phyloP scores from a whole-genome alignment of 1,140 invertebrate genomes.

The Drosophila equinoxialis region DNA sequence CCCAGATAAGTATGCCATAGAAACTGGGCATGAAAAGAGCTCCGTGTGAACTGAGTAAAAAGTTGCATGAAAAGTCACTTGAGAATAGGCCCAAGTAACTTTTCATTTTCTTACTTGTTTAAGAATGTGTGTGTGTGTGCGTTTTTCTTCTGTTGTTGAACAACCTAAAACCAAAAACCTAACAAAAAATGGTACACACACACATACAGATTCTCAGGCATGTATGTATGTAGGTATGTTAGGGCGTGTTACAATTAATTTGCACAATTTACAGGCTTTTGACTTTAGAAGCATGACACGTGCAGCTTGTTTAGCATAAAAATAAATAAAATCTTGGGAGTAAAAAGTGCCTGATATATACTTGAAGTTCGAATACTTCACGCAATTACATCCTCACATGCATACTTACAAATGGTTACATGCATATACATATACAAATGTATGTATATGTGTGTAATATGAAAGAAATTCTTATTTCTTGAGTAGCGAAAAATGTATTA shows the following conservation, averaged over 20 bases:
- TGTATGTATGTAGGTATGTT: not conserved
- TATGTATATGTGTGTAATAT: not conserved
- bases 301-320: conserved; percentile 17
- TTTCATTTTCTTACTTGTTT: conserved; percentile 2
- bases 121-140: too few species aligned
- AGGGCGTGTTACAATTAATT: conserved; percentile 44
- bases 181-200: not conserved
- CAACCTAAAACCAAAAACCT: not conserved
- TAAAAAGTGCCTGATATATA: not conserved
- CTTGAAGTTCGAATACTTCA: conserved; percentile 5
- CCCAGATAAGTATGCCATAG: conserved; percentile 3
- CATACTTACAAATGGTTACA: not conserved
- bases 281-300: conserved; percentile 36
- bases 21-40: conserved; percentile 14
- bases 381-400: not conserved
- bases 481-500: conserved; percentile 55
- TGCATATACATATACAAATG: not conserved
- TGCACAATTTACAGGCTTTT: conserved; percentile 54
- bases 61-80: conserved; percentile 11
- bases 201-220: not conserved
- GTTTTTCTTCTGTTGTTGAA: not conserved
- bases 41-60: conserved; percentile 9
- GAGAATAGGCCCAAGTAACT: conserved; percentile 5
- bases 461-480: conserved; percentile 21
- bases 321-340: conserved; percentile 6